Conservation (phyloP, 2,888 invertebrate genomes). For the Smittia aterrima region DNA sequence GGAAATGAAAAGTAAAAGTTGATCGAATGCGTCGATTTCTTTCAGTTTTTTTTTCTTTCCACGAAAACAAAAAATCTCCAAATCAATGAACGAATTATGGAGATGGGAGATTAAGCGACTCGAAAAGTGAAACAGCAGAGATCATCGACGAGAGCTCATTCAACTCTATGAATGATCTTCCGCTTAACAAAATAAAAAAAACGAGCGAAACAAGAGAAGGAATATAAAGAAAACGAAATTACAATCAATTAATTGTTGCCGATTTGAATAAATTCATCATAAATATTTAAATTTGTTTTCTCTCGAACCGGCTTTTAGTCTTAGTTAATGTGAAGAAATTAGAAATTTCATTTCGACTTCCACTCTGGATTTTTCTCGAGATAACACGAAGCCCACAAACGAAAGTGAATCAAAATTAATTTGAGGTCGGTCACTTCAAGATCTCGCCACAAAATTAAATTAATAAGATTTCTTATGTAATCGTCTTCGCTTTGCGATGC, state of each 20-base stretch:
- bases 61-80: background rate
- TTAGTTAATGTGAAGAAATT: background rate
- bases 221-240: conserved; percentile 4
- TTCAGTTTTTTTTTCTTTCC: background rate
- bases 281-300: conserved; percentile 38
- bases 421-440: too few species aligned
- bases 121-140: background rate
- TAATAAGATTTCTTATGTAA: too few species aligned
- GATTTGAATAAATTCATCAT: conserved; percentile 39
- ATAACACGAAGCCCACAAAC: background rate
- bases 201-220: background rate
- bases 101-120: conserved; percentile 5
- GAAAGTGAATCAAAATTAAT: background rate
- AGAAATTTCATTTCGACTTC: background rate
- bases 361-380: background rate
- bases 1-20: conserved; percentile 35
- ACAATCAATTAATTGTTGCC: conserved; percentile 38
- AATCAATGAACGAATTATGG: conserved; percentile 7
- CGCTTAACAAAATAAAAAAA: background rate
- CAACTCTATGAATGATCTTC: background rate
- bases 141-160: conserved; percentile 1
- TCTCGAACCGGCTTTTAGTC: background rate
- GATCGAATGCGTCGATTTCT: conserved; percentile 28
- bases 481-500: background rate
- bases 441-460: too few species aligned